Evolutionary conservation across 2,888 invertebrate species (phyloP).

Genomic region (Eutolmus rufibarbis): DNA sequence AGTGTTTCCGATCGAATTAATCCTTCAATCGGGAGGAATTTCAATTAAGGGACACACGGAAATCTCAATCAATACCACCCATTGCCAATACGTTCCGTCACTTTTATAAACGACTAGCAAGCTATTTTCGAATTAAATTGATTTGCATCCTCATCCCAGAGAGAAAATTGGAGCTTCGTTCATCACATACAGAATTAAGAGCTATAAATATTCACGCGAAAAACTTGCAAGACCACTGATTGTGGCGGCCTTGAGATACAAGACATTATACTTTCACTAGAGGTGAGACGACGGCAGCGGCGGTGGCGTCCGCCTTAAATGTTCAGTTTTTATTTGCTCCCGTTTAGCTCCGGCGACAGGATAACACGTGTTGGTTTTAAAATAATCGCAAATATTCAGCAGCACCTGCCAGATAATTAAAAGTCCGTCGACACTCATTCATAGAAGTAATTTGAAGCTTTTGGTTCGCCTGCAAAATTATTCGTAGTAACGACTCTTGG

Average conservation of each 20-base stretch:
- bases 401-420: background rate
- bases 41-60: background rate
- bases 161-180: background rate
- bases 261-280: background rate
- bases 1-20: background rate
- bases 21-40: background rate
- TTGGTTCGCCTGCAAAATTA: background rate
- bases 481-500: background rate
- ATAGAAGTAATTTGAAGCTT: background rate
- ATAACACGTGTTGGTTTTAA: background rate
- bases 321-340: background rate
- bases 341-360: background rate
- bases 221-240: background rate
- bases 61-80: background rate
- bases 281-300: background rate
- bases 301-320: background rate
- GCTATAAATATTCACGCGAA: background rate
- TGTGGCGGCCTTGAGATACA: background rate
- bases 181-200: background rate
- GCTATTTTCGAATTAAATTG: background rate
- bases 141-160: background rate
- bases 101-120: background rate
- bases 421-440: background rate
- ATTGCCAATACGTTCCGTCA: background rate
- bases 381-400: background rate